A percentile compares a stretch with the other conserved stretches of the same genome.
phyloP scores from a whole-genome alignment of 2,797 vertebrate species.

The Sciurus carolinensis region DNA sequence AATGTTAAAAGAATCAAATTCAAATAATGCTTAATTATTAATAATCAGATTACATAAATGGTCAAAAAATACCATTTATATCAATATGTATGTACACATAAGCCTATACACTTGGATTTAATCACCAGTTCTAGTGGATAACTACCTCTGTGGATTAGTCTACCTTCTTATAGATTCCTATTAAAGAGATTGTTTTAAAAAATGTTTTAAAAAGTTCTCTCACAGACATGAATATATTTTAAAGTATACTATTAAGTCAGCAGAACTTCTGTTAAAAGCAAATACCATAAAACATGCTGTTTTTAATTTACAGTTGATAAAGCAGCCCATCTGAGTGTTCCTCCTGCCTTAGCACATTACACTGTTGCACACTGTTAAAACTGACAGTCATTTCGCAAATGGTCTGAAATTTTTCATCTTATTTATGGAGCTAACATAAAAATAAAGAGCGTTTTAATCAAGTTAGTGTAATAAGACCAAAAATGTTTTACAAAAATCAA shows the following conservation, averaged over 20 bases:
- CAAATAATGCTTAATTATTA: slow-evolving; percentile 28
- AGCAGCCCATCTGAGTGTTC: slow-evolving; percentile 7
- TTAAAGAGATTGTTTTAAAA: slow-evolving; percentile 16
- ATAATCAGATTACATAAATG: slow-evolving; percentile 7
- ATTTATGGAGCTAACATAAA: slow-evolving; percentile 56
- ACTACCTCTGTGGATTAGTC: not conserved
- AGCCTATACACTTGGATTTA: slow-evolving; percentile 24
- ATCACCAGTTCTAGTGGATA: not conserved
- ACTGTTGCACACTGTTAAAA: not conserved
- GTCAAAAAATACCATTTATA: slow-evolving; percentile 5
- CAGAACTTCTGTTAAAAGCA: slow-evolving; percentile 51
- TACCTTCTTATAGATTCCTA: not conserved
- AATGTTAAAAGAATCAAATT: not conserved
- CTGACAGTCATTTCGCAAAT: slow-evolving; percentile 57
- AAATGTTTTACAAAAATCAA: slow-evolving; percentile 47
- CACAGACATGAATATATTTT: slow-evolving; percentile 48
- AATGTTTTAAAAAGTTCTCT: slow-evolving; percentile 67
- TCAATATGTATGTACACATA: not conserved
- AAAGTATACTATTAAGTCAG: slow-evolving; percentile 62
- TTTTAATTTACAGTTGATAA: slow-evolving; percentile 54
- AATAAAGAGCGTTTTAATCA: slow-evolving; percentile 65
- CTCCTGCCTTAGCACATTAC: not conserved
- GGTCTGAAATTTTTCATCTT: slow-evolving; percentile 64
- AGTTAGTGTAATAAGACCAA: slow-evolving; percentile 49
- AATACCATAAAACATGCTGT: slow-evolving; percentile 64